These are phyloP conservation scores for Bombus balteatus DNA, from an alignment of 1,140 invertebrate species.

Conservation along the genomic window DNA sequence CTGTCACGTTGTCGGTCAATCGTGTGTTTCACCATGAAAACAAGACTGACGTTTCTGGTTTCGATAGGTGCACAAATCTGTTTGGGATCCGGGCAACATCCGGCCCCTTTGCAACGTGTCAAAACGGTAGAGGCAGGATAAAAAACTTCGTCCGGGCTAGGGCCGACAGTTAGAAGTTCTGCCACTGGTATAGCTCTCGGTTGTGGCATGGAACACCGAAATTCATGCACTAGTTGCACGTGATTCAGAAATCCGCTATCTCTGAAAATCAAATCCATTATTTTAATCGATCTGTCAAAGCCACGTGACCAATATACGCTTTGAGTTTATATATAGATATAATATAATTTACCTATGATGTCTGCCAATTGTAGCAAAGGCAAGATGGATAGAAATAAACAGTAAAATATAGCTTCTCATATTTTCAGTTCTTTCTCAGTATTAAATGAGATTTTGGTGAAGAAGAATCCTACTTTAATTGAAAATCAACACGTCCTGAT, in stretches of 20 bases:
- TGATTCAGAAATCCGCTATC: conserved; percentile 77
- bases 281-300: conserved; percentile 11
- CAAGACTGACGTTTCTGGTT: conserved; percentile 74
- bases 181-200: conserved; percentile 73
- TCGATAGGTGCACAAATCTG: conserved; percentile 76
- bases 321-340: background rate
- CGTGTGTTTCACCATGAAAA: conserved; percentile 77
- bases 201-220: conserved; percentile 75
- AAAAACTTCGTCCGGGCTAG: conserved; percentile 76
- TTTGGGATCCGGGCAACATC: conserved; percentile 74
- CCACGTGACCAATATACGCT: background rate
- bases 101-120: conserved; percentile 75
- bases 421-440: background rate
- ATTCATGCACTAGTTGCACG: conserved; percentile 76
- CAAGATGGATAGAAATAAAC: conserved; percentile 45
- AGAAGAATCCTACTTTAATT: background rate
- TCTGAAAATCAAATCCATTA: conserved; percentile 51
- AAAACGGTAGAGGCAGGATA: conserved; percentile 79
- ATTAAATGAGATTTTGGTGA: too few relatives aligned
- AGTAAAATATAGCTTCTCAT: conserved; percentile 58
- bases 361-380: conserved; percentile 40
- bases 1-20: conserved; percentile 76
- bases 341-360: conserved; percentile 65
- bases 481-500: background rate
- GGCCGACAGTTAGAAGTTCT: conserved; percentile 75